A percentile compares a stretch with the other conserved stretches of the same genome.
phyloP scores from a whole-genome alignment of 1,140 invertebrate species.

The Pseudomyrmex gracilis region DNA sequence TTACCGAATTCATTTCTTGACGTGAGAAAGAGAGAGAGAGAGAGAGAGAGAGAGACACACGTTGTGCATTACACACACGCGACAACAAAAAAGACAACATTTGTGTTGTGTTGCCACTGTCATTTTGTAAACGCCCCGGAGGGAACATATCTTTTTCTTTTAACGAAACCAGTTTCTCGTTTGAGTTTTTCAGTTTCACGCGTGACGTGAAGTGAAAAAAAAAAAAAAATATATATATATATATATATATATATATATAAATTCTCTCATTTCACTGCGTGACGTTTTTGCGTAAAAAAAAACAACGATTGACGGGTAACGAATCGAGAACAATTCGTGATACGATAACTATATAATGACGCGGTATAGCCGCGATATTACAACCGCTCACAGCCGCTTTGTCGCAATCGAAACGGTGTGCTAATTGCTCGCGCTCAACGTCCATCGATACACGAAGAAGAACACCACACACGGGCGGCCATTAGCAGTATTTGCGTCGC shows the following conservation, averaged over 20 bases:
- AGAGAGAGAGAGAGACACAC: no score
- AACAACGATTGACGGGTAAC: neutral
- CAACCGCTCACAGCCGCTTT: neutral
- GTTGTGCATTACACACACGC: neutral
- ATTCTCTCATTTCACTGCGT: neutral
- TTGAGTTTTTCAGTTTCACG: neutral
- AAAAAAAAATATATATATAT: no score
- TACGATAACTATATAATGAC: slow-evolving; percentile 2
- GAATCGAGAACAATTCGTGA: neutral
- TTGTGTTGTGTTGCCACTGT: neutral
- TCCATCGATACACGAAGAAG: slow-evolving; percentile 2
- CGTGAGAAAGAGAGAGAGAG: neutral
- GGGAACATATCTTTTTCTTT: neutral
- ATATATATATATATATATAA: no score
- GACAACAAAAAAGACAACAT: neutral
- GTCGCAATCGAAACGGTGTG: slow-evolving; percentile 25
- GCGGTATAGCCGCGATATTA: neutral
- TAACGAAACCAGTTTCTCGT: neutral
- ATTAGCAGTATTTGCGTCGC: slow-evolving; percentile 55
- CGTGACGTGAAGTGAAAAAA: neutral
- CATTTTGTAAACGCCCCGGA: no score
- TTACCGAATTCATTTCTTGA: slow-evolving; percentile 31
- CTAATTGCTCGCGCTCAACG: slow-evolving; percentile 5
- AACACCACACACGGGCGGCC: neutral
- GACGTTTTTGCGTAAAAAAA: no score